phyloP scores from a whole-genome alignment of 1,140 invertebrate genomes.

The Ceratosolen solmsi region DNA sequence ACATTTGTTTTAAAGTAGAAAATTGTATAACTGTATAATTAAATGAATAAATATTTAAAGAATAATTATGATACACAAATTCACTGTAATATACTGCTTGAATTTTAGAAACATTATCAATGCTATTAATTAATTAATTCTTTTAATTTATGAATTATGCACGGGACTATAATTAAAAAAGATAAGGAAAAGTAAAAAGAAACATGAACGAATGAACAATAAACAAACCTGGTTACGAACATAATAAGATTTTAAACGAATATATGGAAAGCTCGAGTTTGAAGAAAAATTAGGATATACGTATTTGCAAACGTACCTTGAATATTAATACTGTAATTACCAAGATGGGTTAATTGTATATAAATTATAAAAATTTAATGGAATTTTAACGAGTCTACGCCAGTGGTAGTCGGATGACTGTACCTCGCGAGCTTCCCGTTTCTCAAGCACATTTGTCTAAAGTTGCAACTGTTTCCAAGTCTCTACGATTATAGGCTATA shows the following conservation, averaged over 20 bases:
- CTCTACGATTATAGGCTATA: not conserved
- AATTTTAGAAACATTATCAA: not conserved
- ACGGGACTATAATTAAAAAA: too few relatives aligned
- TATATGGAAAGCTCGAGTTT: too few relatives aligned
- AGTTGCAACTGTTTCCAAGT: not conserved
- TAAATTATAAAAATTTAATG: not conserved
- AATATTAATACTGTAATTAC: not conserved
- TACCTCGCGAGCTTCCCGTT: not conserved
- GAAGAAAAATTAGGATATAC: not conserved
- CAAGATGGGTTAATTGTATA: not conserved
- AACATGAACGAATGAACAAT: not conserved
- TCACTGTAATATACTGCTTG: not conserved
- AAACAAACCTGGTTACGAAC: too few relatives aligned
- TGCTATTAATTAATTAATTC: not conserved
- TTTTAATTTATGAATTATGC: too few relatives aligned
- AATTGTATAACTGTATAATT: too few relatives aligned
- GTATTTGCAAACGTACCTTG: not conserved
- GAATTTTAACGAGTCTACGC: slow-evolving; percentile 14
- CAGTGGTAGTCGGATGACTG: not conserved
- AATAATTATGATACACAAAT: not conserved
- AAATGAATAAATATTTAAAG: not conserved
- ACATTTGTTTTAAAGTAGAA: too few relatives aligned
- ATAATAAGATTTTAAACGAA: too few relatives aligned
- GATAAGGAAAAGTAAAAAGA: not conserved
- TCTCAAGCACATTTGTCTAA: not conserved